Percentiles rank a stretch among this genome's conserved stretches.
These are phyloP conservation scores for Antigone vipio DNA, from an alignment of 2,113 vertebrate genomes.

Conservation along the genomic window DNA sequence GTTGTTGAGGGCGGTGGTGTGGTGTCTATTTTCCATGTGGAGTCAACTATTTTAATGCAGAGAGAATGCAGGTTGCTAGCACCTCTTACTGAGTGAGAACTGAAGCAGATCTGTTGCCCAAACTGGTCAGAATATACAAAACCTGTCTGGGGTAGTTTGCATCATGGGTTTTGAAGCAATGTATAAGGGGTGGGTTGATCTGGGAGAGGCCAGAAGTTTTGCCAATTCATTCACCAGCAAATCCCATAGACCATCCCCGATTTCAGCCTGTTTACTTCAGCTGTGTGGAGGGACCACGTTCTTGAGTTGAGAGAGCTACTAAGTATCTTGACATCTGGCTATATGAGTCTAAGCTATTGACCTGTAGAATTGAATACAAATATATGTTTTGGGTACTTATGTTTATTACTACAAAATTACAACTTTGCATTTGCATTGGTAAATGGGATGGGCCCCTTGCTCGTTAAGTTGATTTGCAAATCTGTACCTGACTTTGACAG, in stretches of 20 bases:
- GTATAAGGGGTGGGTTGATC: neutral
- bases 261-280: neutral
- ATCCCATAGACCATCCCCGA: neutral
- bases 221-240: neutral
- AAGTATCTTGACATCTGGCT: neutral
- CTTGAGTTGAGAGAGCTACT: neutral
- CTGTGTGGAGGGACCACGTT: neutral
- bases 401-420: neutral
- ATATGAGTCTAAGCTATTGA: neutral
- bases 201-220: neutral
- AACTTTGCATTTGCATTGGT: neutral
- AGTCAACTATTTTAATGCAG: neutral
- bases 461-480: neutral
- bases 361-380: neutral
- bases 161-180: neutral
- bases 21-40: neutral
- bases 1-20: neutral
- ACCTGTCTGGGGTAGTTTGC: neutral
- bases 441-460: neutral
- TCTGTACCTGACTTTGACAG: neutral
- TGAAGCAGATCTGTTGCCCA: neutral
- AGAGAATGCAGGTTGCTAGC: neutral
- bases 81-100: neutral
- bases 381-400: neutral
- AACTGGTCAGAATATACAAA: neutral